phyloP scores from a whole-genome alignment of 2,113 vertebrate genomes.

The Prochilodus magdalenae region DNA sequence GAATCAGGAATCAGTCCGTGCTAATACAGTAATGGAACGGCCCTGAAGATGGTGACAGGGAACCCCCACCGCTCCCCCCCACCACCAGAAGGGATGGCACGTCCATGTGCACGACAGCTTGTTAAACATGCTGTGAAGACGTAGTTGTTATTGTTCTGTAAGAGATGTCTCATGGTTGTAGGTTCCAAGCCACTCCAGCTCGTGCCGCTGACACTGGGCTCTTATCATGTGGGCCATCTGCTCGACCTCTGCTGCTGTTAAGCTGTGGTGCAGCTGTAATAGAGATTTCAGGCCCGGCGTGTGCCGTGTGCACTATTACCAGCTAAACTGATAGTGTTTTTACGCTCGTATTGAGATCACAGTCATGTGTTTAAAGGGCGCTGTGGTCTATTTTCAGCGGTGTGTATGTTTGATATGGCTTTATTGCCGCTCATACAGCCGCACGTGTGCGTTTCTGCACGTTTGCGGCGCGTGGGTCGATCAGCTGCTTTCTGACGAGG shows the following conservation, averaged over 20 bases:
- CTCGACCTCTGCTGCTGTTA: constrained; percentile 17
- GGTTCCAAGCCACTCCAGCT: not conserved
- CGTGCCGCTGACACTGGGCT: not conserved
- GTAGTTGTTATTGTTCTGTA: not conserved
- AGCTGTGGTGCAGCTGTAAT: constrained; percentile 33
- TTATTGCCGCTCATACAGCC: not conserved
- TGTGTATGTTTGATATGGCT: not conserved
- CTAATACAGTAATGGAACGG: too few relatives aligned
- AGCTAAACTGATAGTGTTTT: not conserved
- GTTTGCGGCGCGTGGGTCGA: not conserved
- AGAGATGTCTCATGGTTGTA: not conserved
- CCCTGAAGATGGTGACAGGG: too few relatives aligned
- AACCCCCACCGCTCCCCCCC: too few relatives aligned
- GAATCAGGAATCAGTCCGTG: too few relatives aligned
- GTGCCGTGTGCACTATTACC: constrained; percentile 1
- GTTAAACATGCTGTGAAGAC: not conserved
- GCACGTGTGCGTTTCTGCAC: constrained; percentile 16
- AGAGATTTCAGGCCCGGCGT: constrained; percentile 15
- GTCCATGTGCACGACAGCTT: too few relatives aligned
- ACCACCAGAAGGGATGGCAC: too few relatives aligned
- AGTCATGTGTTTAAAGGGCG: not conserved
- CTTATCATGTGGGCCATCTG: constrained; percentile 14
- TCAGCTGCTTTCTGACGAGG: constrained; percentile 38
- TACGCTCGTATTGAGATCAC: not conserved
- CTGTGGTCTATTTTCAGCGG: not conserved